Evolutionary conservation across 2,888 invertebrate genomes (phyloP).

Genomic region (Drosophila rubida): DNA sequence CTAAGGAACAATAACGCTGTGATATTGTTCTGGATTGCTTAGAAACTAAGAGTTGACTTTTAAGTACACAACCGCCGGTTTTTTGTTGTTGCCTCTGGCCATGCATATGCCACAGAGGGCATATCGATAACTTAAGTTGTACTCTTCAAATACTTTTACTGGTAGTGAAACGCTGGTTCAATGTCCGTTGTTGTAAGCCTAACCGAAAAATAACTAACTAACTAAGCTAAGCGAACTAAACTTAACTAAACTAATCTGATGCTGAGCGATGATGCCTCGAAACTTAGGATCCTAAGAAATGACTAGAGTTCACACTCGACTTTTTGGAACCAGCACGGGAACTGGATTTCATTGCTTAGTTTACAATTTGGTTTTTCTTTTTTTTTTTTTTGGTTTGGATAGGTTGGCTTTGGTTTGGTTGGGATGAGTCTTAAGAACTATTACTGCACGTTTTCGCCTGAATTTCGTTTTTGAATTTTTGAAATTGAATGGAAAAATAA

Average conservation of each 20-base stretch:
- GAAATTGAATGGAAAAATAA: slow-evolving; percentile 37
- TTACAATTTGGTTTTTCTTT: slow-evolving; percentile 37
- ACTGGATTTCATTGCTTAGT: slow-evolving; percentile 56
- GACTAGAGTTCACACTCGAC: slow-evolving; percentile 84
- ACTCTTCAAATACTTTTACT: slow-evolving; percentile 78
- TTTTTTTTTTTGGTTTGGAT: slow-evolving; percentile 31
- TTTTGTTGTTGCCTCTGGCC: slow-evolving; percentile 64
- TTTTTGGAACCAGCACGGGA: slow-evolving; percentile 56
- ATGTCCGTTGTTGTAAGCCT: slow-evolving; percentile 59
- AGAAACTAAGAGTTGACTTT: slow-evolving; percentile 58
- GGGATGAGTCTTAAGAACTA: slow-evolving; percentile 63
- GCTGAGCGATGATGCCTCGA: slow-evolving; percentile 35
- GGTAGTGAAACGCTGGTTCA: slow-evolving; percentile 79
- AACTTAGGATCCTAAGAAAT: slow-evolving; percentile 69
- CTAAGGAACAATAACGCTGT: slow-evolving; percentile 83
- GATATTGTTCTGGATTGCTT: slow-evolving; percentile 74
- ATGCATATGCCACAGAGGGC: slow-evolving; percentile 19
- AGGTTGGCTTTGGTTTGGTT: slow-evolving; percentile 21
- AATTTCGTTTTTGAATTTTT: slow-evolving; percentile 60
- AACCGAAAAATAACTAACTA: slow-evolving; percentile 26
- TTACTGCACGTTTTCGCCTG: slow-evolving; percentile 84
- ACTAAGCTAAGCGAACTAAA: slow-evolving; percentile 23
- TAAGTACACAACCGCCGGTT: slow-evolving; percentile 83
- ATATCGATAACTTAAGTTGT: slow-evolving; percentile 62
- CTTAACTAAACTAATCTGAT: slow-evolving; percentile 37